Percentiles rank a stretch among this genome's conserved stretches.
These are phyloP conservation scores for Tangachromis dhanisi DNA, from an alignment of 2,113 vertebrate genomes.

Conservation along the genomic window DNA sequence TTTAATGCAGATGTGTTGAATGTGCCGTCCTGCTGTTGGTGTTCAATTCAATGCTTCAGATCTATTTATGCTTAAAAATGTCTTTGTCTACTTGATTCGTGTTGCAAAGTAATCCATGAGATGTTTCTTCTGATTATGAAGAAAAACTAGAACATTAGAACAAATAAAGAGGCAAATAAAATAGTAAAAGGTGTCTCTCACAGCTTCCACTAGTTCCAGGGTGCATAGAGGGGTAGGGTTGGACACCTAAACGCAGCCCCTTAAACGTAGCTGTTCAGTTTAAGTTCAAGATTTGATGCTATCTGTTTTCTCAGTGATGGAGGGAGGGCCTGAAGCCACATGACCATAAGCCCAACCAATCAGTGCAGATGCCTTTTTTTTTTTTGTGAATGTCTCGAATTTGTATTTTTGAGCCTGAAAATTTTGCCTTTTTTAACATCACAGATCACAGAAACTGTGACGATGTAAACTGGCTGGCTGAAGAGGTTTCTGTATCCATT, in stretches of 20 bases:
- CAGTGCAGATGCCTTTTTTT: neutral
- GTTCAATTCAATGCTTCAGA: neutral
- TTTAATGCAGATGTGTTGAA: neutral
- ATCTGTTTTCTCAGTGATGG: neutral
- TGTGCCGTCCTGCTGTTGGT: rapidly evolving
- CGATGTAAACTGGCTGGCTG: neutral
- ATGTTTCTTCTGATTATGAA: neutral
- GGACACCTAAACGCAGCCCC: rapidly evolving
- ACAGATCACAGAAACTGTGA: neutral
- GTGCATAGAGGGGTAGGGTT: rapidly evolving
- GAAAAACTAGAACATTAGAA: no score
- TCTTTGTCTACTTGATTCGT: neutral
- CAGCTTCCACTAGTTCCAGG: rapidly evolving
- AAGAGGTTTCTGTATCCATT: neutral
- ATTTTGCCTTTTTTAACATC: neutral
- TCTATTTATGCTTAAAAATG: neutral
- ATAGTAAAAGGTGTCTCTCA: neutral
- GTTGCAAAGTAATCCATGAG: neutral
- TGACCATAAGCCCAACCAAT: neutral
- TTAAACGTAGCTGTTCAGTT: rapidly evolving
- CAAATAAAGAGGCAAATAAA: rapidly evolving
- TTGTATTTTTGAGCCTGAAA: neutral
- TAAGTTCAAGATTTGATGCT: neutral
- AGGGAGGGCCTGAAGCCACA: neutral
- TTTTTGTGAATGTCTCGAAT: neutral